These are phyloP conservation scores for Atlantisia rogersi DNA, from an alignment of 2,113 vertebrate species.

Conservation along the genomic window DNA sequence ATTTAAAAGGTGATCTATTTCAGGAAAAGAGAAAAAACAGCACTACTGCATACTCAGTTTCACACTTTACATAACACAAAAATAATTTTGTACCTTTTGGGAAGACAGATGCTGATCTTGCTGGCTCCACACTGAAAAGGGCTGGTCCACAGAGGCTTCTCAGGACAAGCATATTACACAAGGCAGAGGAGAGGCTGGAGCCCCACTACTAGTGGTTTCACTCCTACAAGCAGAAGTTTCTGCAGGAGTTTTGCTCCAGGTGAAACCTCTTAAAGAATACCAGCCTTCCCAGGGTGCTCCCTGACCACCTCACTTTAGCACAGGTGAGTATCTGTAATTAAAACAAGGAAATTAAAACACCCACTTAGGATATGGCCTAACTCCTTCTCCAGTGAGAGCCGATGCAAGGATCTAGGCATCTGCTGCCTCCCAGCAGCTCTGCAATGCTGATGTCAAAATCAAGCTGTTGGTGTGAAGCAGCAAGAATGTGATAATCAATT, in stretches of 20 bases:
- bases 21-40: not conserved
- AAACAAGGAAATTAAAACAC: not conserved
- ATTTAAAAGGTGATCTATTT: not conserved
- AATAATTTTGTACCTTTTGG: not conserved
- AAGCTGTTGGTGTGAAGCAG: not conserved
- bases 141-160: not conserved
- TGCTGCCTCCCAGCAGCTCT: not conserved
- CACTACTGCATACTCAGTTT: not conserved
- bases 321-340: not conserved
- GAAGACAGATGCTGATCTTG: not conserved
- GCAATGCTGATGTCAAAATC: rapidly evolving
- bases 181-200: not conserved
- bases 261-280: not conserved
- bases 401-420: not conserved
- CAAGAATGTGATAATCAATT: not conserved
- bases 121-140: rapidly evolving
- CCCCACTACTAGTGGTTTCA: rapidly evolving
- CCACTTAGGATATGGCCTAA: not conserved
- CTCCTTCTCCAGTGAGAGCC: not conserved
- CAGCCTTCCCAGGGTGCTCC: not conserved
- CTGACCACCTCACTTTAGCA: not conserved
- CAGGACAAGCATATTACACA: rapidly evolving
- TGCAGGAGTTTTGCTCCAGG: not conserved
- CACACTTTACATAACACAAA: not conserved
- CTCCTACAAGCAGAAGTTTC: not conserved